Percentiles rank a stretch among this genome's conserved stretches.
These are phyloP conservation scores for Leucophenga montana DNA, from an alignment of 2,888 invertebrate genomes.

Conservation along the genomic window DNA sequence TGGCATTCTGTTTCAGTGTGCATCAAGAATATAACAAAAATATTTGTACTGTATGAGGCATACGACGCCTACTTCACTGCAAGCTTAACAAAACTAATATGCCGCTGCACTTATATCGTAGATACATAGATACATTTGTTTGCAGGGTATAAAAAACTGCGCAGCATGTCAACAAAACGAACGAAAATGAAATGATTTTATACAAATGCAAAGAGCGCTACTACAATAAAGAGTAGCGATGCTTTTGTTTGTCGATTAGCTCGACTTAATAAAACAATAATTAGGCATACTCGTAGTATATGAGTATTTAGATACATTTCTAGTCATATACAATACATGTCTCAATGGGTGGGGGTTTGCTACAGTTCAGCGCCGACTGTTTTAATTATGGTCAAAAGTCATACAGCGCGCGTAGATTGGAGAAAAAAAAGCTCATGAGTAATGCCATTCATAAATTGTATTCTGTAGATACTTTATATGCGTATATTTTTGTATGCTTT, in stretches of 20 bases:
- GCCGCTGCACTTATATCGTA: no score
- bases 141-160: neutral
- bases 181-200: neutral
- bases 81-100: neutral
- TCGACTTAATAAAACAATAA: conserved; percentile 31
- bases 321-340: neutral
- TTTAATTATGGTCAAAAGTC: conserved; percentile 62
- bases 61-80: no score
- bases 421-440: conserved; percentile 2
- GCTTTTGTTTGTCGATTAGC: conserved; percentile 24
- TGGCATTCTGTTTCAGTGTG: no score
- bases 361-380: conserved; percentile 35
- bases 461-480: neutral
- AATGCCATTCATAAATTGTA: conserved; percentile 21
- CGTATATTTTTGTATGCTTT: neutral
- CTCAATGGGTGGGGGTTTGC: conserved; percentile 38
- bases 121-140: neutral
- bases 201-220: neutral
- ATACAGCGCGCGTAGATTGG: conserved; percentile 17
- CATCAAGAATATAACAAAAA: no score
- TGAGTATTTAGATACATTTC: neutral
- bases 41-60: no score
- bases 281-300: conserved; percentile 19
- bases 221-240: neutral
- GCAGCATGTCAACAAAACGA: neutral